phyloP scores from a whole-genome alignment of 2,888 invertebrate genomes.

The Harpalus rubripes region DNA sequence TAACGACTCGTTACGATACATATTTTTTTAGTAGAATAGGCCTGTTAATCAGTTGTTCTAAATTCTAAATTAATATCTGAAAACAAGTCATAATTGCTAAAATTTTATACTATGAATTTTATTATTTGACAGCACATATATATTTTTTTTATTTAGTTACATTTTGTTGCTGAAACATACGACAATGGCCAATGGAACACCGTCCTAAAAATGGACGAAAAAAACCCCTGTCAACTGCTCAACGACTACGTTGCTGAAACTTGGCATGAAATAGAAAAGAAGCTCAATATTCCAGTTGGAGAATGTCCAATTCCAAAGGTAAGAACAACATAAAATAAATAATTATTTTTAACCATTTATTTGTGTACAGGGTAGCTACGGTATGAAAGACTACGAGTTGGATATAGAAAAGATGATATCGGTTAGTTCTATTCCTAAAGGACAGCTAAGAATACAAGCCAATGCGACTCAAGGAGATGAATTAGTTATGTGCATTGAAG shows the following conservation, averaged over 20 bases:
- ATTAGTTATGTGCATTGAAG: slow-evolving; percentile 51
- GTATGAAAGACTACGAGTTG: slow-evolving; percentile 45
- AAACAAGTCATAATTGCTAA: no score
- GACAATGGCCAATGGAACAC: slow-evolving; percentile 50
- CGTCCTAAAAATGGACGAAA: slow-evolving; percentile 54
- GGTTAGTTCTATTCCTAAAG: slow-evolving; percentile 27
- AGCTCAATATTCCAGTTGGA: slow-evolving; percentile 53
- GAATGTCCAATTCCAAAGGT: slow-evolving; percentile 61
- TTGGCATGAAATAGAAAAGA: slow-evolving; percentile 45
- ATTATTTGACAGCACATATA: not conserved
- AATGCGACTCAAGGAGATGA: slow-evolving; percentile 62
- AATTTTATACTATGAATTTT: not conserved
- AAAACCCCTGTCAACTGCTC: slow-evolving; percentile 55
- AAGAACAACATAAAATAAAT: not conserved
- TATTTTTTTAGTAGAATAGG: no score
- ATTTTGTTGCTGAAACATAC: slow-evolving; percentile 43
- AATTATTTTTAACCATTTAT: slow-evolving; percentile 14
- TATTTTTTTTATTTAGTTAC: slow-evolving; percentile 25
- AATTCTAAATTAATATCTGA: no score
- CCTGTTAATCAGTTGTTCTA: no score
- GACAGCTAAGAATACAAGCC: slow-evolving; percentile 24
- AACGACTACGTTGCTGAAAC: slow-evolving; percentile 60
- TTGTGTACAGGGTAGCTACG: slow-evolving; percentile 32
- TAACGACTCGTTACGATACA: no score
- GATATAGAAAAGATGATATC: slow-evolving; percentile 49